Evolutionary conservation across 2,888 invertebrate species (phyloP), one percentile per base, ranked within the genome.

Genomic region (Lasioglossum vierecki): DNA sequence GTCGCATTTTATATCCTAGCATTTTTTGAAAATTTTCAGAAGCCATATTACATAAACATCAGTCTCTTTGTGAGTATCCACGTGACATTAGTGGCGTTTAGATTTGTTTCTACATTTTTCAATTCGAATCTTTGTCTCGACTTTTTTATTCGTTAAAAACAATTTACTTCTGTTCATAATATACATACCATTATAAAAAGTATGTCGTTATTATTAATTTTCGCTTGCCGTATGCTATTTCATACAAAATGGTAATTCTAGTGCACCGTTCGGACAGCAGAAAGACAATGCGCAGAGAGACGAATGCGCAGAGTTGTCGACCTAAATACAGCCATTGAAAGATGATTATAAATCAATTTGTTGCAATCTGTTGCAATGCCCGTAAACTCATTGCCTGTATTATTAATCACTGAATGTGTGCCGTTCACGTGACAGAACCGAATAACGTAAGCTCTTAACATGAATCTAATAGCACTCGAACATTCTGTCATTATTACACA

Each of bases 291-390:
- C 39, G 71, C 66, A 66, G 63, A 74, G 60, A 49, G n/a, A 73
- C 30, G 60, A 68, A 83, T 82, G 66, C 22, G n/a, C n/a, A n/a
- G 53, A n/a, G 83, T 85, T 74, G 84, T 84, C 89, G 93, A 86
- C 93, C 93, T 88, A 91, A 89, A 92, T 93, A 78, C 80, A 85
- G 83, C 77, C 68, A 91, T 90, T 91, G 86, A 76, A 87, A 88
- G 75, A 53, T 83, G 88, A 93, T 92, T 92, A 89, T 88, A 92
- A 92, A 93, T 92, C 93, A 93, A 93, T 93, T 92, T 89, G 80
- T 89, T 79, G 86, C 90, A 90, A 91, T 93, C 87, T 88, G 78
- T 66, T 68, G 86, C 84, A 85, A 83, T 75, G 76, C 39, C 72
- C 76, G 41, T 79, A 84, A 84, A 88, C 73, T 66, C 76, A 66